phyloP scores from a whole-genome alignment of 1,140 invertebrate species.

The Trinorchestia longiramus region DNA sequence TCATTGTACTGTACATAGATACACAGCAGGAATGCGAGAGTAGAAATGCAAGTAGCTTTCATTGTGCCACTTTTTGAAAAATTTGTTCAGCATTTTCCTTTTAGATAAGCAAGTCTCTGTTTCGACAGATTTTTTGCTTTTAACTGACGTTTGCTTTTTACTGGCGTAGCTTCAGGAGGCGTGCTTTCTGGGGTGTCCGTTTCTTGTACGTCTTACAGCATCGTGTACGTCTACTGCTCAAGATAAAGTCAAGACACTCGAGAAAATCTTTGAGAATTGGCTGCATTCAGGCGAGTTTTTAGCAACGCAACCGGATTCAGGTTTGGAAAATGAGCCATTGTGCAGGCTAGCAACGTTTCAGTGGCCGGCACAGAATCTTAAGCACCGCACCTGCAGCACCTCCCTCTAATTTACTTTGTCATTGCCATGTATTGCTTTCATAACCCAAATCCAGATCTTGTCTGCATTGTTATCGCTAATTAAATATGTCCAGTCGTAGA shows the following conservation, averaged over 20 bases:
- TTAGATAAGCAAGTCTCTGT: background rate
- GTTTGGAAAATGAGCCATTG: constrained; percentile 46
- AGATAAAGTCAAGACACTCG: background rate
- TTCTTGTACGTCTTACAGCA: background rate
- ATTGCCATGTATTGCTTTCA: background rate
- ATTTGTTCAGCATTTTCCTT: background rate
- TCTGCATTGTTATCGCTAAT: background rate
- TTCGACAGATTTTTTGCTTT: background rate
- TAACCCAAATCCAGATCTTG: background rate
- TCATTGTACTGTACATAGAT: too few species aligned
- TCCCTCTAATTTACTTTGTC: background rate
- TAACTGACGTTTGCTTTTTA: background rate
- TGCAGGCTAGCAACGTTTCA: constrained; percentile 45
- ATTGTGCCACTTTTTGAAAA: background rate
- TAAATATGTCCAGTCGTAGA: background rate
- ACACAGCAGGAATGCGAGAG: background rate
- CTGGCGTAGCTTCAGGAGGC: background rate
- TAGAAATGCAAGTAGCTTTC: background rate
- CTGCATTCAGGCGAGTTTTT: constrained; percentile 37
- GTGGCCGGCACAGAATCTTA: constrained; percentile 1
- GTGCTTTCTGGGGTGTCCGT: background rate
- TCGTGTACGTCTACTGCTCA: background rate
- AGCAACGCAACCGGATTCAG: constrained; percentile 11
- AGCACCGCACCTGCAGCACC: background rate
- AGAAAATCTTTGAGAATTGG: background rate